These are phyloP conservation scores for Blastomussa wellsi DNA, from an alignment of 92 coral and sea anemone genomes.

Conservation along the genomic window DNA sequence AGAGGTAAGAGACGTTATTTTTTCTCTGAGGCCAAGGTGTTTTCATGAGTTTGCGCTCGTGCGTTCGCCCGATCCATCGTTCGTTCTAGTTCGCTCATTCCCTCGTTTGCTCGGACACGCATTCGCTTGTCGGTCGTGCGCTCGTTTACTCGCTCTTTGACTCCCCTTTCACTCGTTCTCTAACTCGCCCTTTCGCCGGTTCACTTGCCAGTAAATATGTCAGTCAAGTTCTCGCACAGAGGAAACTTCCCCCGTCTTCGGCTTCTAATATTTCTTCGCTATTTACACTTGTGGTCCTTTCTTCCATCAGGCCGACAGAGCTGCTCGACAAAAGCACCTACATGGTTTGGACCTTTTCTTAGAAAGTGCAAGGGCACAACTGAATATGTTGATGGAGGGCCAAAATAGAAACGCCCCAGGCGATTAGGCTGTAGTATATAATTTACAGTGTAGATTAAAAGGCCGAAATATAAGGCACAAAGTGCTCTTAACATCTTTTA, in stretches of 20 bases:
- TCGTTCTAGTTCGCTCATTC: too few species aligned
- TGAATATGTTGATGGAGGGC: constrained; percentile 73
- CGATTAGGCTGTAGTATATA: not conserved
- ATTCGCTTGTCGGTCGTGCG: too few species aligned
- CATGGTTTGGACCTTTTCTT: constrained; percentile 85
- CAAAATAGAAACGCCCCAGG: constrained; percentile 27
- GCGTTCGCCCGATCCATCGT: too few species aligned
- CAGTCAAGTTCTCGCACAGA: not conserved
- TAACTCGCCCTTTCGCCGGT: too few species aligned
- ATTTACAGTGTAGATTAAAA: not conserved
- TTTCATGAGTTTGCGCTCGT: too few species aligned
- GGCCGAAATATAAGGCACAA: not conserved
- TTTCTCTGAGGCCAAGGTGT: not conserved
- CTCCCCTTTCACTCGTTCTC: too few species aligned
- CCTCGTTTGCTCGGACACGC: too few species aligned
- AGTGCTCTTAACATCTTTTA: not conserved
- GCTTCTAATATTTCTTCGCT: not conserved
- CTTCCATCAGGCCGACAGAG: constrained; percentile 67
- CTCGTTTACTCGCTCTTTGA: too few species aligned
- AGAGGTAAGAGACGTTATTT: constrained; percentile 33
- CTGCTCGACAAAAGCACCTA: constrained; percentile 73
- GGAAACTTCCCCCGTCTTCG: not conserved
- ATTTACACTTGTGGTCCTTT: constrained; percentile 10
- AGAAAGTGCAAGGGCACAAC: constrained; percentile 84
- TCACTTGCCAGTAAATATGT: too few species aligned